Percentiles rank a stretch among this genome's conserved stretches.
These are phyloP conservation scores for Ormyrus pomaceus DNA, from an alignment of 2,888 invertebrate genomes.

Conservation along the genomic window DNA sequence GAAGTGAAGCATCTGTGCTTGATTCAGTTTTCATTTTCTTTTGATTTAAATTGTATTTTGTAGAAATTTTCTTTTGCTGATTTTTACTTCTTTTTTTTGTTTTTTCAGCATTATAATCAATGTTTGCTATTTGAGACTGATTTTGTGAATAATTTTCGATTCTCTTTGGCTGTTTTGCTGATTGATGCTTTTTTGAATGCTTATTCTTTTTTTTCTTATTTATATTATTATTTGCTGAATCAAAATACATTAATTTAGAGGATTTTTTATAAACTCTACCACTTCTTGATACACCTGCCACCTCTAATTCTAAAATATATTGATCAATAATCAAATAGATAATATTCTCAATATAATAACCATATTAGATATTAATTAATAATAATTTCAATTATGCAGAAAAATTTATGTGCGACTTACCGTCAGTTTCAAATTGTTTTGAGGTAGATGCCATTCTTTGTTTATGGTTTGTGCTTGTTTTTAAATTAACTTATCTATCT, in stretches of 20 bases:
- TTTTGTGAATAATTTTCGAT: conserved; percentile 18
- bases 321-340: background rate
- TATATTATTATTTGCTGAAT: conserved; percentile 3
- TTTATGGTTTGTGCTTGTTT: background rate
- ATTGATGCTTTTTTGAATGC: conserved; percentile 3
- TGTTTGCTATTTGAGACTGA: background rate
- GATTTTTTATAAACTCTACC: conserved; percentile 48
- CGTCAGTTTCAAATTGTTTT: conserved; percentile 32
- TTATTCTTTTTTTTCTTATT: conserved; percentile 29
- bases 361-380: background rate
- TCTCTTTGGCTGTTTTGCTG: conserved; percentile 16
- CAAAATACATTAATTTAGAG: conserved; percentile 43
- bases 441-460: conserved; percentile 36
- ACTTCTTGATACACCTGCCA: conserved; percentile 46
- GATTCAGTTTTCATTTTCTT: conserved; percentile 22
- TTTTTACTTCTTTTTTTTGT: background rate
- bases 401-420: conserved; percentile 1
- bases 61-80: background rate
- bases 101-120: background rate
- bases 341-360: background rate
- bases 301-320: conserved; percentile 23
- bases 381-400: background rate
- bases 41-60: background rate
- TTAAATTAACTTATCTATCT: background rate
- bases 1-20: conserved; percentile 12